Percentiles rank a stretch among this genome's conserved stretches.
phyloP scores from a whole-genome alignment of 2,113 vertebrate species.

The Eretmochelys imbricata region DNA sequence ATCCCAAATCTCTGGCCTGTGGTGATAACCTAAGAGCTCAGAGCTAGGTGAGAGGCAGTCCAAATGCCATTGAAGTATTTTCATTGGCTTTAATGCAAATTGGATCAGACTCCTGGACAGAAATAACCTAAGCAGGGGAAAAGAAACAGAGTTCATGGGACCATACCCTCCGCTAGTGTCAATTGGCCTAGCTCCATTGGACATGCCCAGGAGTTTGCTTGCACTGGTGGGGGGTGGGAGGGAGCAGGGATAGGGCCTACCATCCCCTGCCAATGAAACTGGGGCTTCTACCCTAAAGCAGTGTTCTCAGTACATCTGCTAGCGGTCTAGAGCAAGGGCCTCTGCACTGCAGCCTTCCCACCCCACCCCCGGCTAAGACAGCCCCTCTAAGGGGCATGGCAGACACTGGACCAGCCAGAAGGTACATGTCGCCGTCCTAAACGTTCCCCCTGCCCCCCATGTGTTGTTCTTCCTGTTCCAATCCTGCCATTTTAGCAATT shows the following conservation, averaged over 20 bases:
- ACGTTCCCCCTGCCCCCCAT: accelerated
- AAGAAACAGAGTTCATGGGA: neutral
- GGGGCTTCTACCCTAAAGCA: neutral
- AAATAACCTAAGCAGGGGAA: neutral
- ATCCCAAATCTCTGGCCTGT: neutral
- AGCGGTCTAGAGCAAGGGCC: neutral
- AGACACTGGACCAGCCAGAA: neutral
- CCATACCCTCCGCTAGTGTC: neutral
- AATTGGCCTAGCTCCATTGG: no score
- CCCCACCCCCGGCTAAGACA: neutral
- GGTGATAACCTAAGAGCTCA: neutral
- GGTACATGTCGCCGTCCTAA: neutral
- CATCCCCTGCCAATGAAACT: neutral
- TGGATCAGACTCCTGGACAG: neutral
- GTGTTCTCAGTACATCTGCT: neutral
- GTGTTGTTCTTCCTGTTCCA: neutral
- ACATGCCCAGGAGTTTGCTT: neutral
- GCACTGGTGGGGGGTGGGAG: neutral
- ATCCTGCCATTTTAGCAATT: neutral
- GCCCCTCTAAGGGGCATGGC: neutral
- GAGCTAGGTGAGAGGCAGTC: neutral
- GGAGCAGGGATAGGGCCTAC: no score
- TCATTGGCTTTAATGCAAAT: neutral
- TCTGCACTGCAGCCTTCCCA: neutral
- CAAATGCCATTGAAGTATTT: neutral